A percentile compares a stretch with the other conserved stretches of the same genome.
Conservation (phyloP, 2,113 vertebrate genomes). For the Ptilonorhynchus violaceus region DNA sequence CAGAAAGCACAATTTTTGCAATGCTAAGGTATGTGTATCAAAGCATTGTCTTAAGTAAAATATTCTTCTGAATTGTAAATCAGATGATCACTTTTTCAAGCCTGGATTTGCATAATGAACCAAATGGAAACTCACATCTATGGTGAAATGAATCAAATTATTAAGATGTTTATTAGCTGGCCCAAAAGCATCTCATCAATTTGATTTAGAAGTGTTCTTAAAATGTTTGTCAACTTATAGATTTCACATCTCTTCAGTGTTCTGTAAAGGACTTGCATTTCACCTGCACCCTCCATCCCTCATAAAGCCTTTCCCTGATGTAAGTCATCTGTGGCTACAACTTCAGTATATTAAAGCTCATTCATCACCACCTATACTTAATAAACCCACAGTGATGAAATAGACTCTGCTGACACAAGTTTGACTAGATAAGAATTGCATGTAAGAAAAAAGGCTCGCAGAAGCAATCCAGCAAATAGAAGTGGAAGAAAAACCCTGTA, state of each 20-base stretch:
- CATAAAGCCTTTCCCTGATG: not conserved
- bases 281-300: not conserved
- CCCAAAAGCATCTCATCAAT: not conserved
- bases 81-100: not conserved
- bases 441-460: not conserved
- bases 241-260: not conserved
- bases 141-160: not conserved
- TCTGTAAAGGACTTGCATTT: not conserved
- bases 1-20: not conserved
- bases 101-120: not conserved
- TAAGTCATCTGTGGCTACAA: not conserved
- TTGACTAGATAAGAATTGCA: not conserved
- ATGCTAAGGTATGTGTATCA: not conserved
- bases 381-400: not conserved
- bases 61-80: not conserved
- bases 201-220: not conserved
- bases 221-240: not conserved
- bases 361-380: not conserved
- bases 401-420: not conserved
- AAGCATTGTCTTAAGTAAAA: not conserved
- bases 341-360: not conserved
- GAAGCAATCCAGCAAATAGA: not conserved
- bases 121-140: not conserved
- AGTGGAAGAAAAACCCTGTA: not conserved
- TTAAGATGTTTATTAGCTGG: not conserved